Conservation (phyloP, 2,797 vertebrate genomes). For the Sebastes trivittatus region DNA sequence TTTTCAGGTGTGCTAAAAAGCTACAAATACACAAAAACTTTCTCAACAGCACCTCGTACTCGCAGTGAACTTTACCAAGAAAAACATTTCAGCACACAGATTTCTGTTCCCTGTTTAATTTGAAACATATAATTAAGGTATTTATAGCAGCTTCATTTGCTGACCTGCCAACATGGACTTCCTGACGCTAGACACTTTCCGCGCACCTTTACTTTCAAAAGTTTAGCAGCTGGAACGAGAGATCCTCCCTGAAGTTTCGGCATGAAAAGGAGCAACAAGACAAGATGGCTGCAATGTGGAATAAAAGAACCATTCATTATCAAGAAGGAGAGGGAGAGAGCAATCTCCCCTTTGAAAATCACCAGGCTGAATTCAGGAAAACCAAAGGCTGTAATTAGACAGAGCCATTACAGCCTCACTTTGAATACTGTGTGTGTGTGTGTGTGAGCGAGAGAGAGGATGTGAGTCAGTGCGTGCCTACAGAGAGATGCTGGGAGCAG, state of each 20-base stretch:
- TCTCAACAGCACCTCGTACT: not conserved
- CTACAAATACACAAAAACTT: not conserved
- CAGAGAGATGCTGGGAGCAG: slow-evolving; percentile 29
- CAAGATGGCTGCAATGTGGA: slow-evolving; percentile 59
- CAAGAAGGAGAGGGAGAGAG: slow-evolving; percentile 35
- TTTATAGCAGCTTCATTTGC: not conserved
- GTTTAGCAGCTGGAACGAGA: slow-evolving; percentile 19
- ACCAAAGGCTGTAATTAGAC: slow-evolving; percentile 68
- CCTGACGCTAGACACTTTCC: not conserved
- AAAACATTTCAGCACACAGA: not conserved
- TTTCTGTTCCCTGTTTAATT: not conserved
- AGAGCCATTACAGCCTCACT: slow-evolving; percentile 51
- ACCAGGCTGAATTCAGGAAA: slow-evolving; percentile 54
- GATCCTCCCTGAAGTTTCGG: slow-evolving; percentile 17
- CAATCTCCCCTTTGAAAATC: slow-evolving; percentile 66
- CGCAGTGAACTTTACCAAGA: not conserved
- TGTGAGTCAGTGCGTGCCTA: not conserved
- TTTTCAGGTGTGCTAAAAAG: slow-evolving; percentile 1
- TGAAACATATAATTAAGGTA: not conserved
- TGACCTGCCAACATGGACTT: not conserved
- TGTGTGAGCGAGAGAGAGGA: not conserved
- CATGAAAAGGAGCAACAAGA: slow-evolving; percentile 38
- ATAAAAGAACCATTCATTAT: slow-evolving; percentile 71
- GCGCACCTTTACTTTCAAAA: slow-evolving; percentile 2
- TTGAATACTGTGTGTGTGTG: slow-evolving; percentile 28